These are phyloP conservation scores for Scaptomyza graminum DNA, from an alignment of 1,140 invertebrate genomes.

Conservation along the genomic window DNA sequence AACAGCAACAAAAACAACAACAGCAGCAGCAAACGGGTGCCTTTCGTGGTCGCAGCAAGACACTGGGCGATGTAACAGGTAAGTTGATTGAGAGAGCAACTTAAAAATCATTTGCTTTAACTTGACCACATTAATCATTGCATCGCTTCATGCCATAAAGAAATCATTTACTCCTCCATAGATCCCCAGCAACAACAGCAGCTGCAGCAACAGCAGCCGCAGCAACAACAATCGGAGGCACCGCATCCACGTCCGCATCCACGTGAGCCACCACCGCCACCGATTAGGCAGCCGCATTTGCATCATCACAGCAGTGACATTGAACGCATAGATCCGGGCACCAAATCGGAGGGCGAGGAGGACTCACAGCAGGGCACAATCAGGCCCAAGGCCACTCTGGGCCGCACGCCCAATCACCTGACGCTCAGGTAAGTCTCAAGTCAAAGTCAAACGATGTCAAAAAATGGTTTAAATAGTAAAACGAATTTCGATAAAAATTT, in stretches of 20 bases:
- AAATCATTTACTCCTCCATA: constrained; percentile 63
- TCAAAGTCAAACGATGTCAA: background rate
- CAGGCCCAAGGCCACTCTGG: constrained; percentile 89
- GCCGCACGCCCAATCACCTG: constrained; percentile 95
- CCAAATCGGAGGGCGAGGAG: constrained; percentile 94
- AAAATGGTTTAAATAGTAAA: too few relatives aligned
- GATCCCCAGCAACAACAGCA: constrained; percentile 61
- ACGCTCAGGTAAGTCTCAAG: constrained; percentile 88
- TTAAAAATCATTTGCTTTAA: constrained; percentile 31
- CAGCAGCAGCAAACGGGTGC: constrained; percentile 82
- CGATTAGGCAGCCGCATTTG: constrained; percentile 71
- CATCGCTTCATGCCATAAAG: constrained; percentile 61
- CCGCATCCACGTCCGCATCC: constrained; percentile 72
- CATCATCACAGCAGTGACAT: constrained; percentile 80
- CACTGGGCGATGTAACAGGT: constrained; percentile 92
- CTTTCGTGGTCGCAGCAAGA: constrained; percentile 94
- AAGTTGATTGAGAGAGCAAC: constrained; percentile 59
- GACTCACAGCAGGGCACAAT: constrained; percentile 88
- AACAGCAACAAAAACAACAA: constrained; percentile 44
- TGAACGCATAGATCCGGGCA: constrained; percentile 88
- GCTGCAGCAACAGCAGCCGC: constrained; percentile 51
- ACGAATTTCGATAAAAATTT: too few relatives aligned
- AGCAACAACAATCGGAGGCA: constrained; percentile 35
- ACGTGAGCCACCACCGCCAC: constrained; percentile 68
- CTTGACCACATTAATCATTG: constrained; percentile 45